phyloP scores from a whole-genome alignment of 2,113 vertebrate genomes.

The Otocyon megalotis region DNA sequence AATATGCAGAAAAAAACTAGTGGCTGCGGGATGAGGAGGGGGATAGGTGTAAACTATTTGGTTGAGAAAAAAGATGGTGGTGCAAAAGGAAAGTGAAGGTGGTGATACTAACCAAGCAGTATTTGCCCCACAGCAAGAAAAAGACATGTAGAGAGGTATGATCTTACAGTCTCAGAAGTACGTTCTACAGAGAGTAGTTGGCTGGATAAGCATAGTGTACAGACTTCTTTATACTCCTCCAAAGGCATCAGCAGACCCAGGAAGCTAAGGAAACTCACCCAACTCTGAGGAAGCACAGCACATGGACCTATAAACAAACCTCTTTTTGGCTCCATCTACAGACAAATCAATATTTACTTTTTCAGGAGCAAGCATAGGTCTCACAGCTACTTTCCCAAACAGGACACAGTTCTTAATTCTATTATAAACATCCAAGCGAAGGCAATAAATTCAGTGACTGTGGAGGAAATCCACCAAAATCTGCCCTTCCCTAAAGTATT shows the following conservation, averaged over 20 bases:
- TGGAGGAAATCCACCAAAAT: neutral
- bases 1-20: neutral
- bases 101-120: neutral
- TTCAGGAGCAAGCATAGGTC: neutral
- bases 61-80: neutral
- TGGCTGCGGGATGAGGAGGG: neutral
- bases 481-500: neutral
- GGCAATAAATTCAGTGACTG: neutral
- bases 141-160: neutral
- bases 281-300: neutral
- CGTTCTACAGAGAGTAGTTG: neutral
- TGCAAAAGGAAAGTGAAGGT: neutral
- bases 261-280: neutral
- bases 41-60: neutral
- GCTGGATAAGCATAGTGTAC: neutral
- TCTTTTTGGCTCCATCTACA: neutral
- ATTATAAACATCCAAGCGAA: conserved; percentile 14
- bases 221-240: neutral
- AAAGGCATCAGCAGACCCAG: neutral
- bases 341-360: neutral
- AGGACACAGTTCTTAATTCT: neutral
- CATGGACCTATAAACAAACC: neutral
- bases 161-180: neutral
- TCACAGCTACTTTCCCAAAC: neutral
- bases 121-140: neutral